Conservation (phyloP, 2,888 invertebrate genomes). For the Quadroppia sp. region DNA sequence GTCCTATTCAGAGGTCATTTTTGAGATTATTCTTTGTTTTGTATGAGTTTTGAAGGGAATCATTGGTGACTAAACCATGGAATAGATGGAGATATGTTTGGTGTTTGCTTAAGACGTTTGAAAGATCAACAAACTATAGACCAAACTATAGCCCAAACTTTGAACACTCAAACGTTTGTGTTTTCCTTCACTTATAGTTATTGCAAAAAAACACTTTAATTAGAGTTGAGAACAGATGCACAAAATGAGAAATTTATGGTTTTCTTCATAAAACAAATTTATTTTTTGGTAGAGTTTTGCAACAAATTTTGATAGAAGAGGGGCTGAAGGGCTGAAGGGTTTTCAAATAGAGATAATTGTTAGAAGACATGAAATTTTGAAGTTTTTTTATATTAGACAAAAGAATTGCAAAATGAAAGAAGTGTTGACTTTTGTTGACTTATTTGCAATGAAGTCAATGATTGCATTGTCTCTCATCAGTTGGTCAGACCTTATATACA, state of each 20-base stretch:
- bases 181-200: neutral
- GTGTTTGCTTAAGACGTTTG: conserved; percentile 5
- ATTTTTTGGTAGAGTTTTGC: neutral
- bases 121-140: conserved; percentile 13
- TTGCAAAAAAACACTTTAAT: neutral
- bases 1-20: too few species aligned
- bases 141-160: neutral
- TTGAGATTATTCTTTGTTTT: too few species aligned
- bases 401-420: too few species aligned
- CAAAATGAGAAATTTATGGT: conserved; percentile 16
- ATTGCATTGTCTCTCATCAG: too few species aligned
- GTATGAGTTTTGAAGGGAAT: too few species aligned
- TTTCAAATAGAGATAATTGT: too few species aligned
- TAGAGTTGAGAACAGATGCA: conserved; percentile 21
- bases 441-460: too few species aligned
- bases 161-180: conserved; percentile 12
- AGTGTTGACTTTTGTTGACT: too few species aligned
- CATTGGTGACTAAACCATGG: neutral
- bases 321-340: too few species aligned
- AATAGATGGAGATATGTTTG: conserved; percentile 15
- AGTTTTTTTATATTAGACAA: too few species aligned
- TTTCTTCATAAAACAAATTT: conserved; percentile 17
- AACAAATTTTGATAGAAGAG: conserved; percentile 1
- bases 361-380: too few species aligned
- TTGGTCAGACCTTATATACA: too few species aligned